Evolutionary conservation across 2,113 vertebrate species (phyloP).

Genomic region (Mellivora capensis): DNA sequence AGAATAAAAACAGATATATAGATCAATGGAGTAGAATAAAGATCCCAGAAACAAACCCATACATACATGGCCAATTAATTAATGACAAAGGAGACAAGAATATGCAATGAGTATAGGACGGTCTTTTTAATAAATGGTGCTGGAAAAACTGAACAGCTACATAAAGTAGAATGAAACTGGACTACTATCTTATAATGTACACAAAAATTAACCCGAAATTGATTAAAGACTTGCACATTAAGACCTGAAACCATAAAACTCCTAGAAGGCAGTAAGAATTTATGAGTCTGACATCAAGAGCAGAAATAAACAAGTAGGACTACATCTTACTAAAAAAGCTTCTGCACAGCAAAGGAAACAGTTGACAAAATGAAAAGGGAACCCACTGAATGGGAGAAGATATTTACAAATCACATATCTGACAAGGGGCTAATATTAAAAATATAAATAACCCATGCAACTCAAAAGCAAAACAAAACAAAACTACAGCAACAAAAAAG

Average conservation of each 20-base stretch:
- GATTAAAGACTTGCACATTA: neutral
- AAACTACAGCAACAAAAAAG: neutral
- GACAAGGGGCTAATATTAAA: neutral
- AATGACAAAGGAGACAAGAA: neutral
- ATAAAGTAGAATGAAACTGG: neutral
- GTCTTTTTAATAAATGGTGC: neutral
- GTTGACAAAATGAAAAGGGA: neutral
- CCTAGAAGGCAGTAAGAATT: neutral
- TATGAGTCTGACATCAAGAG: neutral
- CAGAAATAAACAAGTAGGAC: neutral
- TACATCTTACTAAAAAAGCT: neutral
- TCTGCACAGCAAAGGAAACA: neutral
- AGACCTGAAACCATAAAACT: neutral
- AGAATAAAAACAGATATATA: neutral
- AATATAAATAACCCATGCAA: neutral
- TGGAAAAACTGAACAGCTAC: neutral
- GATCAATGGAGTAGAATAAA: neutral
- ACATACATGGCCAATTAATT: neutral
- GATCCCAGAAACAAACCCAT: neutral
- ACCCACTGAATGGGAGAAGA: neutral
- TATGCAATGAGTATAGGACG: neutral
- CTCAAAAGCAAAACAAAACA: neutral
- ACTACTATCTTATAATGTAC: neutral
- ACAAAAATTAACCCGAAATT: neutral
- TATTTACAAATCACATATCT: neutral